A percentile compares a stretch with the other conserved stretches of the same genome.
phyloP scores from a whole-genome alignment of 2,888 invertebrate species.

The Metellina segmentata region DNA sequence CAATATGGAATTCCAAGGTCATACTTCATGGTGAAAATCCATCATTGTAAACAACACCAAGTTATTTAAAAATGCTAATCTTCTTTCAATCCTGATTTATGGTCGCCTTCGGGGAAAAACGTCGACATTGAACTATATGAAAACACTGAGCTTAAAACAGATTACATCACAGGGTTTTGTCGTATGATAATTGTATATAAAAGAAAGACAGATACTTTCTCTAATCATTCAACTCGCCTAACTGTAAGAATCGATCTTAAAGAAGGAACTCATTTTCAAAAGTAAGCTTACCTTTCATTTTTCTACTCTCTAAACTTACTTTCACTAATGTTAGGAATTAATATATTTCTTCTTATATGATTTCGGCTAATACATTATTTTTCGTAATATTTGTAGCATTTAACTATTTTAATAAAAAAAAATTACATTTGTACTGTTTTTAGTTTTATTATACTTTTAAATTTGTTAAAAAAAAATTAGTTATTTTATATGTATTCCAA shows the following conservation, averaged over 20 bases:
- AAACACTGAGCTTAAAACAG: not conserved
- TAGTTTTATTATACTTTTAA: too few species aligned
- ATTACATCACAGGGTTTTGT: not conserved
- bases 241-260: not conserved
- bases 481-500: too few species aligned
- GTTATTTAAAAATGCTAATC: not conserved
- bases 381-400: too few species aligned
- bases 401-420: too few species aligned
- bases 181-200: not conserved
- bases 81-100: not conserved
- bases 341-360: too few species aligned
- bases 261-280: not conserved
- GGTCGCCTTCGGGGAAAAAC: not conserved
- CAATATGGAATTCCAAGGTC: not conserved
- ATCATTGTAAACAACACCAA: not conserved
- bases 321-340: too few species aligned
- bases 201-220: not conserved
- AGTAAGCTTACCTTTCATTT: not conserved
- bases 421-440: too few species aligned
- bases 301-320: not conserved
- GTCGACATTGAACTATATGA: not conserved
- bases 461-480: too few species aligned
- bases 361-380: too few species aligned
- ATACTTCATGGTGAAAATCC: not conserved
- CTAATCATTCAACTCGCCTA: not conserved